Base-by-base conservation (phyloP, 37 sponge, comb jelly and placozoan genomes). In the Tethya wilhelma region DNA sequence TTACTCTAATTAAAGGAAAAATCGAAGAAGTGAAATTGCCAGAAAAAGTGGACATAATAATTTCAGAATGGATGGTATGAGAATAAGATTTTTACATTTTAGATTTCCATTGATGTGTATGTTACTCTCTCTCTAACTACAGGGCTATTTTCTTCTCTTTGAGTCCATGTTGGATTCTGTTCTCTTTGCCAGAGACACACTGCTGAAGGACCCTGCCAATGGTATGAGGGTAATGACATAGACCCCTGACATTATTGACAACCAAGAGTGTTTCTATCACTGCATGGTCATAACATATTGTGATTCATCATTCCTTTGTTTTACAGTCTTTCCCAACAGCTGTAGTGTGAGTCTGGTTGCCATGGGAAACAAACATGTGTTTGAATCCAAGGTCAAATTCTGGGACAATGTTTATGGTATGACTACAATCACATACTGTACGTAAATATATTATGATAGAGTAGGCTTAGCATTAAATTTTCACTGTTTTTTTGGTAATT, bases 1-100 rank as follows among this genome's bases (percentile, higher is more conserved):
- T 94, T 5, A 67, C 43, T 0, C 28, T 91, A 0, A 74, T 94
- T 30, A 82, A 74, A 42, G 95, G 89, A 8, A 49, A 65, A 19
- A 60, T 91, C 12, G 92, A 91, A 32, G 86, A 91, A 26, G 85
- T 94, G 20, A 36, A 74, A 26, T 75, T 94, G 22, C 92, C 95
- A 32, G 75, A 90, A 0, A 75, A 92, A 41, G 91, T 90, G 67
- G 95, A 94, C 59, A 68, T 91, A 26, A 87, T 94, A 37, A 83
- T 94, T 25, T 94, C 95, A n/a, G 95, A 94, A 64, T 94, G 95
- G 95, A 94, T 94, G 95, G 91, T 90, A 55, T 42, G n/a, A n/a
- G n/a, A n/a, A n/a, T n/a, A n/a, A n/a, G n/a, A n/a, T n/a, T n/a
- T n/a, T n/a, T n/a, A n/a, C n/a, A n/a, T n/a, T n/a, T n/a, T n/a